Base-by-base conservation (phyloP, 2,888 invertebrate species). In the Ramazzottius varieornatus region DNA sequence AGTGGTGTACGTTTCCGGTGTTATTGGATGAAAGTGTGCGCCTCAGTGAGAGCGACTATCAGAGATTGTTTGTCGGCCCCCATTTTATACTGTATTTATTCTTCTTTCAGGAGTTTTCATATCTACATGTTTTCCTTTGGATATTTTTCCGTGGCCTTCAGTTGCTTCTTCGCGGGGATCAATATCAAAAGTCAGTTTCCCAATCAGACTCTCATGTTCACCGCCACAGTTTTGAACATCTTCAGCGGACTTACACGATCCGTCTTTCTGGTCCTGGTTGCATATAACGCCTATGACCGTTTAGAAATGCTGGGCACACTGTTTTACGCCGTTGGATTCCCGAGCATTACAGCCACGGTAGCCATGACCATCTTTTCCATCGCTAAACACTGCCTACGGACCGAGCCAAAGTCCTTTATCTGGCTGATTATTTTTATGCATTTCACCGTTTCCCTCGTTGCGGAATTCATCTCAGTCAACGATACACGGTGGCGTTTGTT, bases 321-420 rank as follows among this genome's bases (percentile, higher is more conserved):
- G 16, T 24, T 54, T 4, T 54, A 54, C 29, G 20, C 54, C n/a
- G 16, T 54, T 24, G 54, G 54, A 8, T 54, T 54, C 29, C 54
- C 54, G n/a, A n/a, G 54, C 29, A 16, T 54, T 4, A 54, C 54
- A 8, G 29, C 54, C 54, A 54, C 54, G 16, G 54, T 54, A 4
- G 54, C 54, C 20, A 54, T 54, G 54, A 54, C 54, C 54, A 54
- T 54, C 54, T 54, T 54, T 24, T 54, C 54, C 54, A 54, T 54
- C 54, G 54, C 54, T 4, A 13, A 54, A 29, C 54, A 54, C 54
- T 54, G 54, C 29, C 54, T 54, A 8, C 13, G 29, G n/a, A 54
- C 54, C 54, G 54, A 54, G 54, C 54, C 54, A 8, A 54, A 54
- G 24, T 54, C 54, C 54, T 54, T 54, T 24, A 54, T 54, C 54